Conservation (phyloP, 2,888 invertebrate genomes). For the Cecidostiba fungosa region DNA sequence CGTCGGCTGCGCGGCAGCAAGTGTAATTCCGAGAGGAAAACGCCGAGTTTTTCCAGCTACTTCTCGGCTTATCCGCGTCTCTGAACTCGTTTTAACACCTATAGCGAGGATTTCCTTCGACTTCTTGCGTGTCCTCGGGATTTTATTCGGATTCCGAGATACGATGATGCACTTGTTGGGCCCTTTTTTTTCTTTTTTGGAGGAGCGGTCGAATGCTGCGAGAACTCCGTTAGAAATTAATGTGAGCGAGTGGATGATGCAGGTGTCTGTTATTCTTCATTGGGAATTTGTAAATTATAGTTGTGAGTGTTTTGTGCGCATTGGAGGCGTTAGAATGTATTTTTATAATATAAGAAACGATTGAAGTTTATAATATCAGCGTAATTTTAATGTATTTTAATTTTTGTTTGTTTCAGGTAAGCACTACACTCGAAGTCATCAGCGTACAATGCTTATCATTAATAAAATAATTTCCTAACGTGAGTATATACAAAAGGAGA, state of each 20-base stretch:
- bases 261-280: not conserved
- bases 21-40: conserved; percentile 2
- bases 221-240: not conserved
- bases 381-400: not conserved
- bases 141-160: conserved; percentile 25
- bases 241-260: not conserved
- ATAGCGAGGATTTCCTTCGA: not conserved
- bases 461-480: not conserved
- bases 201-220: not conserved
- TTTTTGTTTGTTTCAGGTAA: conserved; percentile 25
- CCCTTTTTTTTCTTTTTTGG: not conserved
- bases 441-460: too few relatives aligned
- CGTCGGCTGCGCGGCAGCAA: not conserved
- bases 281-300: not conserved
- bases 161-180: not conserved
- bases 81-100: conserved; percentile 27
- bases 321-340: not conserved
- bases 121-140: conserved; percentile 12
- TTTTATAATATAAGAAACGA: not conserved
- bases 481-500: too few relatives aligned
- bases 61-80: not conserved
- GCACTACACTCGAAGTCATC: too few relatives aligned
- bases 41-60: not conserved
- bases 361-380: not conserved
- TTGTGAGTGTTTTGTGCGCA: not conserved